Percentiles rank a stretch among this genome's conserved stretches.
Evolutionary conservation across 2,888 invertebrate genomes (phyloP).

Genomic region (Panzeria rudis): DNA sequence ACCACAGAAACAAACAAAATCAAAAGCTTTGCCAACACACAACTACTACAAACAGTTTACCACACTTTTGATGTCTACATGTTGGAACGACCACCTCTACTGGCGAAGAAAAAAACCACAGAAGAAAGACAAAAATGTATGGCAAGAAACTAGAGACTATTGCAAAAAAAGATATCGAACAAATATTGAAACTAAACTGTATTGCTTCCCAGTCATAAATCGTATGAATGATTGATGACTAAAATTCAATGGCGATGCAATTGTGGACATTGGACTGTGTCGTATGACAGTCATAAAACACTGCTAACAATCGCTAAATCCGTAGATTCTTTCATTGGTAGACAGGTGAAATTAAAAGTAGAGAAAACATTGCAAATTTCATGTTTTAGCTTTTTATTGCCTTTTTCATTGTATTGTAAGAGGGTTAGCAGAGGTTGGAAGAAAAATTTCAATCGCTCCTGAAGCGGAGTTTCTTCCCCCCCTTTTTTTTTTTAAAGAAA

Average conservation of each 20-base stretch:
- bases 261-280: conserved; percentile 26
- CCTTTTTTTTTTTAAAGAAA: too few relatives aligned
- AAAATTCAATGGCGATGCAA: conserved; percentile 52
- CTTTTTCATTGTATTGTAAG: background rate
- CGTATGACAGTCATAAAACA: conserved; percentile 44
- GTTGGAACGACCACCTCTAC: conserved; percentile 18
- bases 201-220: conserved; percentile 60
- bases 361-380: conserved; percentile 33
- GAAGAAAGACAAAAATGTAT: background rate
- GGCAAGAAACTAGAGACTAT: background rate
- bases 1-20: background rate
- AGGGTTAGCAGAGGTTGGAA: background rate
- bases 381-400: background rate
- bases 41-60: conserved; percentile 54
- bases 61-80: conserved; percentile 43
- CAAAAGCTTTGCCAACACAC: conserved; percentile 38
- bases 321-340: conserved; percentile 28
- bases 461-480: too few relatives aligned
- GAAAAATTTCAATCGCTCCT: too few relatives aligned
- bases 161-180: conserved; percentile 33
- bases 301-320: conserved; percentile 50
- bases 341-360: conserved; percentile 59
- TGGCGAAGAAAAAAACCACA: background rate
- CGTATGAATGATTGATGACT: conserved; percentile 66
- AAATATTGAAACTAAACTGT: conserved; percentile 55